Evolutionary conservation across 2,797 vertebrate species (phyloP).

Genomic region (Pyrocephalus nanus): DNA sequence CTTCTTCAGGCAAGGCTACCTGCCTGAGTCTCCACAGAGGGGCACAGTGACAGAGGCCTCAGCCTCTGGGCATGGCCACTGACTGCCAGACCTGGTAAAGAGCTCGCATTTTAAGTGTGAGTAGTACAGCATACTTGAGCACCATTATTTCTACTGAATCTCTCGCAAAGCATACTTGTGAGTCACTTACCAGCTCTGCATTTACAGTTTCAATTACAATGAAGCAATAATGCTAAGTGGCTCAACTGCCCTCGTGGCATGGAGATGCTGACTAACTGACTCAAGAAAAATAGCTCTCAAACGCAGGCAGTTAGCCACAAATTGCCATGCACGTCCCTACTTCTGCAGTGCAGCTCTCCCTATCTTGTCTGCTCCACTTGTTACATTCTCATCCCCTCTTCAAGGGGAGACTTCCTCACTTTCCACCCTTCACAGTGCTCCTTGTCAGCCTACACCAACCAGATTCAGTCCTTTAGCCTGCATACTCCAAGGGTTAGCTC

Average conservation of each 20-base stretch:
- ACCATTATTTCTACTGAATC: neutral
- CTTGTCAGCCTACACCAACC: neutral
- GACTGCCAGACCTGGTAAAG: neutral
- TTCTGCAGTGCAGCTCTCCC: neutral
- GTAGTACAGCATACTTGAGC: neutral
- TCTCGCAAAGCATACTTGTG: neutral
- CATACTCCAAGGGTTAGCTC: neutral
- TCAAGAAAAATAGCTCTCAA: neutral
- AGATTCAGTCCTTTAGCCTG: neutral
- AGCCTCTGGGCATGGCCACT: neutral
- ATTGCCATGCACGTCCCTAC: neutral
- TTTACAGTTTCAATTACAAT: neutral
- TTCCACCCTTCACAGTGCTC: neutral
- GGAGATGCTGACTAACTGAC: neutral
- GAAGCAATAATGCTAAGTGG: neutral
- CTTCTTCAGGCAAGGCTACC: neutral
- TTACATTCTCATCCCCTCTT: neutral
- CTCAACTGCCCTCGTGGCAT: rapidly evolving
- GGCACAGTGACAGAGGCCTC: neutral
- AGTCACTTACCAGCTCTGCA: neutral
- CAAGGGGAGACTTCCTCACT: neutral
- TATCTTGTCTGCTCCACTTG: neutral
- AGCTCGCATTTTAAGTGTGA: neutral
- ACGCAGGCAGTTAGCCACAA: neutral
- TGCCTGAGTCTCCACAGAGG: neutral